Conservation (phyloP, 2,797 vertebrate genomes). For the Sebastes hopkinsi region DNA sequence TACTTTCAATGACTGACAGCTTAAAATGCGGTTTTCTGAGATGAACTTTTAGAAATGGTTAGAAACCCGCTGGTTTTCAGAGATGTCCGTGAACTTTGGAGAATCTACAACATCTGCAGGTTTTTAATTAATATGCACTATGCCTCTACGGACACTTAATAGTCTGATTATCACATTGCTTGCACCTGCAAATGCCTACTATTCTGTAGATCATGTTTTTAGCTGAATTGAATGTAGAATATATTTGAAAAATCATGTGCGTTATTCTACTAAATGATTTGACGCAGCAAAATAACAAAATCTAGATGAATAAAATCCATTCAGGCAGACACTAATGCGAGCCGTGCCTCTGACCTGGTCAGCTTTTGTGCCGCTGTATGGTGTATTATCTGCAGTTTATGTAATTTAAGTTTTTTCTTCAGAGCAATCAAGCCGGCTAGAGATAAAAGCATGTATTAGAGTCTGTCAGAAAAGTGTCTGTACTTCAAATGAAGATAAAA, state of each 20-base stretch:
- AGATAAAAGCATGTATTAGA: constrained; percentile 5
- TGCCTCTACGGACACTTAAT: not conserved
- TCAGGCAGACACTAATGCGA: not conserved
- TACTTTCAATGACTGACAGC: not conserved
- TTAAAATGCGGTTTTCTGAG: not conserved
- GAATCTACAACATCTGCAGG: not conserved
- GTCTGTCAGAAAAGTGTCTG: not conserved
- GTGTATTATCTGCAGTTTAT: not conserved
- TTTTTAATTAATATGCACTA: not conserved
- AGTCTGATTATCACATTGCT: not conserved
- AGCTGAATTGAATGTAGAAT: not conserved
- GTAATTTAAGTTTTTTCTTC: not conserved
- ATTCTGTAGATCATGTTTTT: not conserved
- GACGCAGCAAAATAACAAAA: not conserved
- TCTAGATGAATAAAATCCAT: not conserved
- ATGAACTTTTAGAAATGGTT: not conserved
- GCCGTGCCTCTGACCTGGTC: not conserved
- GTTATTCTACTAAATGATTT: not conserved
- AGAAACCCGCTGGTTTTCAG: not conserved
- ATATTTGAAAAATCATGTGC: not conserved
- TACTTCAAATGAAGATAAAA: not conserved
- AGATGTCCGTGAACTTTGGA: not conserved
- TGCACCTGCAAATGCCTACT: not conserved
- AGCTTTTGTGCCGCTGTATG: not conserved
- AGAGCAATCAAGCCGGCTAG: not conserved